Evolutionary conservation across 2,797 vertebrate genomes (phyloP).

Genomic region (Staurois parvus): DNA sequence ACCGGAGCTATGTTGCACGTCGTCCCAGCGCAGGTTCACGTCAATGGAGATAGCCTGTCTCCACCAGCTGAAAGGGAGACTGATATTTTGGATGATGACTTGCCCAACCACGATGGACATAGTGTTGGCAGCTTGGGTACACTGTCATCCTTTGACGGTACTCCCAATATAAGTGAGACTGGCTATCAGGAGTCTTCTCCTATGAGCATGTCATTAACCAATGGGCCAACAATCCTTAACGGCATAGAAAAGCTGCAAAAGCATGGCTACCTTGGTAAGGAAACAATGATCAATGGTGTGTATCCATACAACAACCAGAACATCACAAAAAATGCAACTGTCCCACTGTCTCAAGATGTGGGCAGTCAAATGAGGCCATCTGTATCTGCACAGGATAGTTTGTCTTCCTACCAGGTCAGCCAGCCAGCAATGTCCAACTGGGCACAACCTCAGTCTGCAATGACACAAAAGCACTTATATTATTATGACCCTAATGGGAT

Average conservation of each 20-base stretch:
- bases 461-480: slow-evolving; percentile 72
- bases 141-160: slow-evolving; percentile 89
- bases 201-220: slow-evolving; percentile 72
- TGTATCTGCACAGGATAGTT: slow-evolving; percentile 44
- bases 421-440: slow-evolving; percentile 70
- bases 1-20: slow-evolving; percentile 79
- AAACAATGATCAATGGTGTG: slow-evolving; percentile 72
- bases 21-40: slow-evolving; percentile 94
- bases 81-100: slow-evolving; percentile 95
- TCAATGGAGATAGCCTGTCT: slow-evolving; percentile 82
- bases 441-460: slow-evolving; percentile 69
- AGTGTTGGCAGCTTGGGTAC: slow-evolving; percentile 93
- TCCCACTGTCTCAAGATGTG: slow-evolving; percentile 59
- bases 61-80: slow-evolving; percentile 90
- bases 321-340: slow-evolving; percentile 56
- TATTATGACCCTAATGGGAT: slow-evolving; percentile 78
- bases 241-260: slow-evolving; percentile 73
- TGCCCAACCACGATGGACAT: slow-evolving; percentile 90
- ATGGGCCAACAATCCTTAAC: slow-evolving; percentile 71
- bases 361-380: slow-evolving; percentile 68
- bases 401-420: slow-evolving; percentile 69
- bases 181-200: slow-evolving; percentile 74
- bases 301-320: slow-evolving; percentile 77
- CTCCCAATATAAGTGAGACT: slow-evolving; percentile 73
- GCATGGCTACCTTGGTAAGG: slow-evolving; percentile 64